A percentile compares a stretch with the other conserved stretches of the same genome.
These are phyloP conservation scores for Semaprochilodus insignis DNA, from an alignment of 2,797 vertebrate species.

Conservation along the genomic window DNA sequence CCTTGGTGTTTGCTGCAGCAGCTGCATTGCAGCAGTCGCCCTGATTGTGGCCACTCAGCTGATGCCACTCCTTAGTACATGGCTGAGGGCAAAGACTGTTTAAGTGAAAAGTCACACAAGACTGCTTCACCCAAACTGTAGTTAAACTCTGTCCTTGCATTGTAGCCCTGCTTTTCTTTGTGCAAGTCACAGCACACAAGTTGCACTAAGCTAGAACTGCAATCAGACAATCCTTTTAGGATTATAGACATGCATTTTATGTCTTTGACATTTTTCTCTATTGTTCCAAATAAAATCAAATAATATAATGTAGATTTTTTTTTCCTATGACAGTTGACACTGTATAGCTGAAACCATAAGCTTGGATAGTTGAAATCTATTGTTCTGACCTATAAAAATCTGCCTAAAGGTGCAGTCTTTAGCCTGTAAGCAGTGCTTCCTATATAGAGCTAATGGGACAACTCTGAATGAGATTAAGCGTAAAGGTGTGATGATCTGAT, in stretches of 20 bases:
- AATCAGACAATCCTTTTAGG: neutral
- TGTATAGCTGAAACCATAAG: neutral
- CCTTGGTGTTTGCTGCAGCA: conserved; percentile 76
- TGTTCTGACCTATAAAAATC: neutral
- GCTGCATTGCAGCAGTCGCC: conserved; percentile 47
- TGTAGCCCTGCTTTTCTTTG: neutral
- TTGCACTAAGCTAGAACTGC: neutral
- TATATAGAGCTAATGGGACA: conserved; percentile 9
- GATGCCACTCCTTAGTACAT: conserved; percentile 33
- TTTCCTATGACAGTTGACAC: neutral
- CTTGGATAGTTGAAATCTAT: neutral
- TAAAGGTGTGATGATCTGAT: conserved; percentile 75
- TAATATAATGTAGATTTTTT: neutral
- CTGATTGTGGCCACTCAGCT: conserved; percentile 57
- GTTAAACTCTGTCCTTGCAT: neutral
- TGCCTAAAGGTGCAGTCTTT: neutral
- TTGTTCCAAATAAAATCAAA: neutral
- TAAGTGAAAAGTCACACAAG: conserved; percentile 29
- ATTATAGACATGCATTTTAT: neutral
- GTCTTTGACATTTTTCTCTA: neutral
- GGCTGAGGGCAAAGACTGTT: conserved; percentile 32
- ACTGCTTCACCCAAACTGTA: conserved; percentile 23
- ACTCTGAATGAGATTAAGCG: conserved; percentile 37
- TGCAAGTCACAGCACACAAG: neutral
- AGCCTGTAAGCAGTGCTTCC: neutral